Base-by-base conservation (phyloP, 30 jellyfish, hydroid and myxozoan genomes). In the Nemopilema nomurai region DNA sequence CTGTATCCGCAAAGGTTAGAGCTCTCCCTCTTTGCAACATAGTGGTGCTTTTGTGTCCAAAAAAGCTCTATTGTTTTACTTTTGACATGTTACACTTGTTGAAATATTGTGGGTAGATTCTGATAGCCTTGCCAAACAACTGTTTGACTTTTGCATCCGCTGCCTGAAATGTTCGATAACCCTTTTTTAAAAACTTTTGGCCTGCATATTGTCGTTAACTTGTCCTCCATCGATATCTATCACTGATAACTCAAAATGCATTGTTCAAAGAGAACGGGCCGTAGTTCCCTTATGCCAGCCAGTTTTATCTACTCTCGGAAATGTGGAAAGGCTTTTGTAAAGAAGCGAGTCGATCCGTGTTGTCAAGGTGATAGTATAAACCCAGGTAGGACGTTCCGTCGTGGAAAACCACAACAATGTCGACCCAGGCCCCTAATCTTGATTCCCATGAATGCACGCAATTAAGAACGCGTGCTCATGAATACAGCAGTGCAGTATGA, bases 351-450 rank as follows among this genome's bases (percentile, higher is more conserved):
- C n/a, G n/a, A n/a, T n/a, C n/a, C n/a, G n/a, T 41, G 6, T 41
- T 41, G 13, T 41, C 57, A 41, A 3, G 57, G 6, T 41, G 57
- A 41, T 13, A 13, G 57, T 13, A 3, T 3, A 41, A 41, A 41
- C 57, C 57, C 57, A 41, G 57, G 57, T 41, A 41, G 57, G 57
- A 41, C 6, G 13, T 13, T 3, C 13, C 57, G 9, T 62, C 50
- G 51, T 28, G 85, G 72, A 29, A 22, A 49, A 76, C 85, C 85
- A 76, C 85, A 76, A 76, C 85, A 76, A 76, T 75, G 57, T 62
- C 74, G 74, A 24, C 85, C 85, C 74, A 76, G 69, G 21, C 84
- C 71, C 28, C 74, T 76, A n/a, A n/a, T 25, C 16, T 19, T n/a
- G 0, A 0, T 0, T 16, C 31, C 50, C 26, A 31, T 76, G 85